Conservation (phyloP, 2,113 vertebrate genomes). For the Podocnemis expansa region DNA sequence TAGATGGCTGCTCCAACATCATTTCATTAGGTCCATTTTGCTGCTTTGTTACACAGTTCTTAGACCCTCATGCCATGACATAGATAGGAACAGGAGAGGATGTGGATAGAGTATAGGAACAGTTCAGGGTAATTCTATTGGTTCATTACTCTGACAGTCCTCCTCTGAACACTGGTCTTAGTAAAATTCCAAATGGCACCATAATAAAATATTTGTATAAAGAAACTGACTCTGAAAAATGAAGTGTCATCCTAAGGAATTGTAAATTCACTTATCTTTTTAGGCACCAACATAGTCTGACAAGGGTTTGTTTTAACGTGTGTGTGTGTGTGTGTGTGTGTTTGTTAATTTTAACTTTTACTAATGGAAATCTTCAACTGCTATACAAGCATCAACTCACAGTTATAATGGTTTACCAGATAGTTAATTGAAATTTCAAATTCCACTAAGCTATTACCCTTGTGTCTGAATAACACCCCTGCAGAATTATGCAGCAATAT, state of each 20-base stretch:
- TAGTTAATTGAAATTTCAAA: constrained; percentile 52
- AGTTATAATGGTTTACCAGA: neutral
- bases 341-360: neutral
- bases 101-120: too few relatives aligned
- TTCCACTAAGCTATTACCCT: neutral
- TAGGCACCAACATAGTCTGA: neutral
- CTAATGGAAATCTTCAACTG: constrained; percentile 18
- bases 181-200: neutral
- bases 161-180: neutral
- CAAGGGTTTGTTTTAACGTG: constrained; percentile 5
- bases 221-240: neutral
- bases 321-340: too few relatives aligned
- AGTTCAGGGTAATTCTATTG: neutral
- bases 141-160: neutral
- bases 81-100: neutral
- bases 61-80: neutral
- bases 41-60: neutral
- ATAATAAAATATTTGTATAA: neutral
- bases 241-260: neutral
- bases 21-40: constrained; percentile 2
- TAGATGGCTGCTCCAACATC: neutral
- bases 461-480: constrained; percentile 20
- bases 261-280: neutral
- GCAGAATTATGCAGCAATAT: constrained; percentile 21
- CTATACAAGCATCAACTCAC: neutral